Evolutionary conservation across 2,797 vertebrate genomes (phyloP), one percentile per base, ranked within the genome.

Genomic region (Xenops minutus): DNA sequence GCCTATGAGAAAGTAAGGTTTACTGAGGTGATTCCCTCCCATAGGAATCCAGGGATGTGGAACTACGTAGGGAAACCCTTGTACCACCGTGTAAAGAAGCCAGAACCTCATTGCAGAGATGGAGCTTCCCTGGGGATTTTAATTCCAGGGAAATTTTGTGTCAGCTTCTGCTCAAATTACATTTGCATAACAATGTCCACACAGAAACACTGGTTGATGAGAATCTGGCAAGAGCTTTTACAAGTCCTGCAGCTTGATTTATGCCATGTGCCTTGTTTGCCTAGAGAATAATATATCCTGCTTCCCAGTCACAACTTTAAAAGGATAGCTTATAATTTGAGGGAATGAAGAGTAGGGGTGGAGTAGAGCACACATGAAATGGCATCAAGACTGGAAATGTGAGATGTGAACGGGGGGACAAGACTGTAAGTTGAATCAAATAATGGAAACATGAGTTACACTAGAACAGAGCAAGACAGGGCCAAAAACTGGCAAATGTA

Each of bases 311-410:
- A 3, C 58, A 37, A 37, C 12, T 64, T 78, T 30, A 43, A 10
- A 62, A 81, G 7, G 36, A 8, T 49, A 59, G n/a, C 10, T 71
- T 76, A 27, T 46, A 54, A 13, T 82, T 46, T 34, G 51, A n/a
- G 14, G 23, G 5, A 49, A 30, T 36, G 48, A 88, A 37, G 29
- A 67, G 8, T 11, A 39, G 10, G 6, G 4, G 19, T 36, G 41
- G 21, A 58, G 46, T 14, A 58, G 46, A 69, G 71, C 15, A 19
- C 27, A 14, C 19, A 36, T 20, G 7, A 63, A 87, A 76, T 48
- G 63, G 3, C 13, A 12, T 9, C 0, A 0, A 51, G 37, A 10
- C 20, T 58, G 39, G 36, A 81, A 93, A 62, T 0, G 0, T 23
- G 69, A 63, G 41, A 34, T 56, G 9, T 55, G 72, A 72, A 44